Conservation (phyloP, 1,140 invertebrate species). For the Oppia nitens region DNA sequence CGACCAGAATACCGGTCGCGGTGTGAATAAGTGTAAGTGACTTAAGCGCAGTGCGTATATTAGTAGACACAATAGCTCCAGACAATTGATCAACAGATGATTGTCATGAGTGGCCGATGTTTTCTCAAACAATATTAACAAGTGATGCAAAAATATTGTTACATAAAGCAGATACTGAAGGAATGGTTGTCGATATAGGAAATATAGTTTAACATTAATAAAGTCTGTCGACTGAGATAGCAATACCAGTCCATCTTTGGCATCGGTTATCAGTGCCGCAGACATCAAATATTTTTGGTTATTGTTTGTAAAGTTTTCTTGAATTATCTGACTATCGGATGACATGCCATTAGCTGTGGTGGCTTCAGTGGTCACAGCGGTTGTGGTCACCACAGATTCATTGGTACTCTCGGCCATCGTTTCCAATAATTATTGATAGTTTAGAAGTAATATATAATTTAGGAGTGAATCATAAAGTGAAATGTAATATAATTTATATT, state of each 20-base stretch:
- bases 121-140: constrained; percentile 32
- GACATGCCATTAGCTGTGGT: too few species aligned
- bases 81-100: constrained; percentile 24
- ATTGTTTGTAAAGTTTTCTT: background rate
- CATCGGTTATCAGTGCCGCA: constrained; percentile 30
- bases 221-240: constrained; percentile 26
- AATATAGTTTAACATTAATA: constrained; percentile 22
- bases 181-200: constrained; percentile 22
- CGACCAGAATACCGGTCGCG: constrained; percentile 27
- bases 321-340: too few species aligned
- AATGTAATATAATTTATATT: too few species aligned
- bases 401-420: too few species aligned
- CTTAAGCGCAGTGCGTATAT: constrained; percentile 30
- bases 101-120: constrained; percentile 23
- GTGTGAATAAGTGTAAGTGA: constrained; percentile 28
- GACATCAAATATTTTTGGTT: constrained; percentile 29
- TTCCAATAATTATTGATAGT: too few species aligned
- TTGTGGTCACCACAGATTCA: too few species aligned
- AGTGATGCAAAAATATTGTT: constrained; percentile 29
- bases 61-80: constrained; percentile 28
- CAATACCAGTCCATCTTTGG: constrained; percentile 29
- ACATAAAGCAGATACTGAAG: constrained; percentile 27
- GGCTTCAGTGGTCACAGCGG: background rate
- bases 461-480: too few species aligned
- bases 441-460: too few species aligned